Evolutionary conservation across 2,797 vertebrate genomes (phyloP).

Genomic region (Amniataba percoides): DNA sequence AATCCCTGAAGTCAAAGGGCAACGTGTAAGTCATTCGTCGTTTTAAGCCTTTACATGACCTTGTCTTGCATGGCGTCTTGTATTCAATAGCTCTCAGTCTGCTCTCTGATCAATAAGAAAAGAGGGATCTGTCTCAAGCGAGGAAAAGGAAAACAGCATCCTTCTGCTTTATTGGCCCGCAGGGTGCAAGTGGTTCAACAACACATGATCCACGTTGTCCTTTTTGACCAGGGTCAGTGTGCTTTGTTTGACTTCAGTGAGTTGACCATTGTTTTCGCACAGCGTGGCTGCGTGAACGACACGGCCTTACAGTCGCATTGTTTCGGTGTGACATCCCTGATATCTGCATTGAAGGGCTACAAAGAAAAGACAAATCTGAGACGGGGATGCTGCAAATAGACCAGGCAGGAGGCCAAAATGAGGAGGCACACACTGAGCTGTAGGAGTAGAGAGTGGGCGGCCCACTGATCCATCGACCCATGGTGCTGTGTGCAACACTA

Average conservation of each 20-base stretch:
- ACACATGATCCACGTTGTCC: constrained; percentile 58
- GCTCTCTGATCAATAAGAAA: constrained; percentile 75
- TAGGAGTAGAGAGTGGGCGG: constrained; percentile 76
- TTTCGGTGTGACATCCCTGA: constrained; percentile 67
- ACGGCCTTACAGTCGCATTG: constrained; percentile 58
- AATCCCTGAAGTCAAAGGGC: constrained; percentile 58
- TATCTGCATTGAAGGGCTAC: constrained; percentile 67
- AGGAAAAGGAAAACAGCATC: constrained; percentile 62
- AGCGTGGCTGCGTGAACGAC: constrained; percentile 62
- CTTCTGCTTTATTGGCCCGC: constrained; percentile 50
- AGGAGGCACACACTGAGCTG: constrained; percentile 76
- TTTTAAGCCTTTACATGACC: constrained; percentile 64
- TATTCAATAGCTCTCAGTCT: constrained; percentile 71
- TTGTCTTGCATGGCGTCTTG: constrained; percentile 50
- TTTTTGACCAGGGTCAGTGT: constrained; percentile 54
- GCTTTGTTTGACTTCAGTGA: constrained; percentile 66
- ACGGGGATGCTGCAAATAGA: constrained; percentile 80
- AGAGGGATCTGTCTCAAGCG: constrained; percentile 65
- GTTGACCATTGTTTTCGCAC: constrained; percentile 53
- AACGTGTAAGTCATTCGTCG: constrained; percentile 49
- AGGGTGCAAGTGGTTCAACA: constrained; percentile 54
- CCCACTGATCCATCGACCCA: constrained; percentile 77
- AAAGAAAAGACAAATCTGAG: constrained; percentile 78
- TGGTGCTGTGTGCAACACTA: constrained; percentile 72
- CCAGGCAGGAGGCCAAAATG: constrained; percentile 77